Evolutionary conservation across 2,797 vertebrate genomes (phyloP).

Genomic region (Mus spretus): DNA sequence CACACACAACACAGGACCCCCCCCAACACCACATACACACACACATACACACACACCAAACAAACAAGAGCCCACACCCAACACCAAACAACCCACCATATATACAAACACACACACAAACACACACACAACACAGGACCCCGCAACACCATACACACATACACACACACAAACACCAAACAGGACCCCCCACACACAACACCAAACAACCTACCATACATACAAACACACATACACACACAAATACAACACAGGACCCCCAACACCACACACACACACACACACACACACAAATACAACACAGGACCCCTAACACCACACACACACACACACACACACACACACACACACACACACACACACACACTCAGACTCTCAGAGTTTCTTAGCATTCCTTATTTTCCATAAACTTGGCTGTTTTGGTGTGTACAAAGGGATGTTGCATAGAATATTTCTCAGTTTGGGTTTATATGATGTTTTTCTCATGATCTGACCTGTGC

Average conservation of each 20-base stretch:
- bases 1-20: not conserved
- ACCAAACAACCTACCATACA: not conserved
- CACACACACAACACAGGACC: not conserved
- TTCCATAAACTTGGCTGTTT: not conserved
- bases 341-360: not conserved
- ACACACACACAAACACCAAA: not conserved
- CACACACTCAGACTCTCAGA: not conserved
- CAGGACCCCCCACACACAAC: not conserved
- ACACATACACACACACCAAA: not conserved
- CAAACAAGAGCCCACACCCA: too few species aligned
- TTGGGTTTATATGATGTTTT: slow-evolving; percentile 26
- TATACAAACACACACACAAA: not conserved
- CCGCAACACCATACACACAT: not conserved
- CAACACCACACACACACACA: not conserved
- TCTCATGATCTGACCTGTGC: not conserved
- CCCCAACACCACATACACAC: too few species aligned
- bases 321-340: not conserved
- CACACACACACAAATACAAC: not conserved
- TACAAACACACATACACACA: not conserved
- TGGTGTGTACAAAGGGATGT: not conserved
- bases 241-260: not conserved
- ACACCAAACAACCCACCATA: too few species aligned
- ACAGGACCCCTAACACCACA: not conserved
- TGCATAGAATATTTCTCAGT: not conserved
- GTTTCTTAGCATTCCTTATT: not conserved